These are phyloP conservation scores for Bombus fervidus DNA, from an alignment of 1,140 invertebrate genomes.

Conservation along the genomic window DNA sequence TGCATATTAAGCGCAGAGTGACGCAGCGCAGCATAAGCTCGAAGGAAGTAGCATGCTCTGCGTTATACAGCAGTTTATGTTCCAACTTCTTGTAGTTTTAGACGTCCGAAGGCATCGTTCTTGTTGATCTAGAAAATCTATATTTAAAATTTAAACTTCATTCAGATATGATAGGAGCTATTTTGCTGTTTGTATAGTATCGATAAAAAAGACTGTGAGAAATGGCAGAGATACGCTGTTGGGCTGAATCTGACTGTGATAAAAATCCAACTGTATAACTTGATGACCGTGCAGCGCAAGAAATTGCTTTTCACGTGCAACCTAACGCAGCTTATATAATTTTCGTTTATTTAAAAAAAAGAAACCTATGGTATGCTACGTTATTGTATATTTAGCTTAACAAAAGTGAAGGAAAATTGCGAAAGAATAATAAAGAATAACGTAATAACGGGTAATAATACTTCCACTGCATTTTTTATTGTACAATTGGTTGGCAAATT, in stretches of 20 bases:
- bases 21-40: too few relatives aligned
- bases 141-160: not conserved
- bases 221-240: not conserved
- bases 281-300: not conserved
- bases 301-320: not conserved
- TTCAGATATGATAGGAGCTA: not conserved
- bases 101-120: too few relatives aligned
- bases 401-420: not conserved
- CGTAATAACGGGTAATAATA: too few relatives aligned
- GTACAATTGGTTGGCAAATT: not conserved
- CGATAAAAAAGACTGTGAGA: not conserved
- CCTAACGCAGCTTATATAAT: not conserved
- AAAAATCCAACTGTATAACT: not conserved
- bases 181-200: not conserved
- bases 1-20: too few relatives aligned
- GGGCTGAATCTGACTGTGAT: too few relatives aligned
- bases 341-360: not conserved
- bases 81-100: too few relatives aligned
- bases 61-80: too few relatives aligned
- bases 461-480: too few relatives aligned
- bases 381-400: not conserved
- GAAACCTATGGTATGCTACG: not conserved
- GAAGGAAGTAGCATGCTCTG: too few relatives aligned
- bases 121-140: too few relatives aligned
- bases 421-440: not conserved